Evolutionary conservation across 1,140 invertebrate species (phyloP).

Genomic region (Pygmarrhopalites habei): DNA sequence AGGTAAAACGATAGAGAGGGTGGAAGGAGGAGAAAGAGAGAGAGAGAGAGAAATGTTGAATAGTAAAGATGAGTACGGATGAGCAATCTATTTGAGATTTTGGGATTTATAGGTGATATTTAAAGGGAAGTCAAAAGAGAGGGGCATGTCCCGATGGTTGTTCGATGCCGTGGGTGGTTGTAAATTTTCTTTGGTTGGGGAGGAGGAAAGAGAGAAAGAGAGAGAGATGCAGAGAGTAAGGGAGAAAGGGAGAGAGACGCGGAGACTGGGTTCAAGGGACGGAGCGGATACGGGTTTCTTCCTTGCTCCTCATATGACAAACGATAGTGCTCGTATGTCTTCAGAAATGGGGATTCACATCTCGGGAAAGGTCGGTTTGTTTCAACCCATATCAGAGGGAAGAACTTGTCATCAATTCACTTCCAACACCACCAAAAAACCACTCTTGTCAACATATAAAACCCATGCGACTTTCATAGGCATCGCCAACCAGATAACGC

Average conservation of each 20-base stretch:
- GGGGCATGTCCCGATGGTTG: constrained; percentile 29
- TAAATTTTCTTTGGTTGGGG: constrained; percentile 36
- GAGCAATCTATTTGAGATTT: constrained; percentile 39
- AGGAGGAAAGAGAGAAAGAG: constrained; percentile 5
- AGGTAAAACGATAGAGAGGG: neutral
- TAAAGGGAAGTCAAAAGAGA: constrained; percentile 36
- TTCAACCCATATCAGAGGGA: constrained; percentile 31
- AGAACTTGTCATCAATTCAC: constrained; percentile 36
- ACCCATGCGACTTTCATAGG: constrained; percentile 17
- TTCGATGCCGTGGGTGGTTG: constrained; percentile 28
- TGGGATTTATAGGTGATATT: constrained; percentile 40
- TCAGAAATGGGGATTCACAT: constrained; percentile 31
- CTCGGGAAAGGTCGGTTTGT: constrained; percentile 28
- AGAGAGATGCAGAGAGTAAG: constrained; percentile 10
- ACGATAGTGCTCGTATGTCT: constrained; percentile 40
- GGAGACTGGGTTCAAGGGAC: constrained; percentile 33
- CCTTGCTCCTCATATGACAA: constrained; percentile 33
- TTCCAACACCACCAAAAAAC: constrained; percentile 33
- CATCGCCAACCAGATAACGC: constrained; percentile 27
- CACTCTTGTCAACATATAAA: constrained; percentile 33
- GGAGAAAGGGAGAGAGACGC: constrained; percentile 22
- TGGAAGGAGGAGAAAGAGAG: neutral
- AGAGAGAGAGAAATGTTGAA: constrained; percentile 19
- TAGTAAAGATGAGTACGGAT: constrained; percentile 31
- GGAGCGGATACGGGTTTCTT: constrained; percentile 26